Evolutionary conservation across 2,888 invertebrate species (phyloP).

Genomic region (Rhabditoides inermis): DNA sequence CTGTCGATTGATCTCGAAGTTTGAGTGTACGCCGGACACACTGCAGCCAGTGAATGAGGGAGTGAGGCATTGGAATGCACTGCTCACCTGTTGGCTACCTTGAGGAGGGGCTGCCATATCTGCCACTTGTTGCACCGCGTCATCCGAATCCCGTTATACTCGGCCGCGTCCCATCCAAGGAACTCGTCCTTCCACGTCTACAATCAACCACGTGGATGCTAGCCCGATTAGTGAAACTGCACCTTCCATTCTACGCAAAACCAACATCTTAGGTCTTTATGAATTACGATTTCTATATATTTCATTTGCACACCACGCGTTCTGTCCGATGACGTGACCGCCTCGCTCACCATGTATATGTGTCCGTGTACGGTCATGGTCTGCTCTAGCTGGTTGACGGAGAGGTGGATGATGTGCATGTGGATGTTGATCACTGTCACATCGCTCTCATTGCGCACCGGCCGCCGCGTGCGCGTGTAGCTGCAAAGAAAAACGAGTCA

Average conservation of each 20-base stretch:
- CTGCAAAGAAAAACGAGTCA: not conserved
- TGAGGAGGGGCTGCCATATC: slow-evolving; percentile 45
- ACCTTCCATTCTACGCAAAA: not conserved
- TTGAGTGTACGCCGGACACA: slow-evolving; percentile 34
- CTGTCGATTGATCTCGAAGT: slow-evolving; percentile 28
- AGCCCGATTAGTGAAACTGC: not conserved
- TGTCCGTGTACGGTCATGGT: slow-evolving; percentile 45
- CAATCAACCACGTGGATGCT: not conserved
- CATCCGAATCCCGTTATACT: slow-evolving; percentile 39
- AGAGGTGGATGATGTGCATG: slow-evolving; percentile 40
- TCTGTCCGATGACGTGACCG: not conserved
- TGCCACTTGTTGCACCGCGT: slow-evolving; percentile 43
- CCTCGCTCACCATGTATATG: slow-evolving; percentile 38
- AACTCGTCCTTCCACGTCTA: slow-evolving; percentile 44
- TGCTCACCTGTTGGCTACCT: slow-evolving; percentile 39
- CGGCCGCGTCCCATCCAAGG: slow-evolving; percentile 43
- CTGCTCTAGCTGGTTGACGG: slow-evolving; percentile 38
- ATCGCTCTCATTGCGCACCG: slow-evolving; percentile 6
- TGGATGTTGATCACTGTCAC: slow-evolving; percentile 22
- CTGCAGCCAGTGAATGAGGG: slow-evolving; percentile 11
- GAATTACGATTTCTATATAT: not conserved
- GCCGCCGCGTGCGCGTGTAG: not conserved
- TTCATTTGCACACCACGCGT: not conserved
- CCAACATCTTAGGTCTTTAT: not conserved
- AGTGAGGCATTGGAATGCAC: not conserved